A percentile compares a stretch with the other conserved stretches of the same genome.
phyloP scores from a whole-genome alignment of 2,888 invertebrate genomes.

The Aricia artaxerxes region DNA sequence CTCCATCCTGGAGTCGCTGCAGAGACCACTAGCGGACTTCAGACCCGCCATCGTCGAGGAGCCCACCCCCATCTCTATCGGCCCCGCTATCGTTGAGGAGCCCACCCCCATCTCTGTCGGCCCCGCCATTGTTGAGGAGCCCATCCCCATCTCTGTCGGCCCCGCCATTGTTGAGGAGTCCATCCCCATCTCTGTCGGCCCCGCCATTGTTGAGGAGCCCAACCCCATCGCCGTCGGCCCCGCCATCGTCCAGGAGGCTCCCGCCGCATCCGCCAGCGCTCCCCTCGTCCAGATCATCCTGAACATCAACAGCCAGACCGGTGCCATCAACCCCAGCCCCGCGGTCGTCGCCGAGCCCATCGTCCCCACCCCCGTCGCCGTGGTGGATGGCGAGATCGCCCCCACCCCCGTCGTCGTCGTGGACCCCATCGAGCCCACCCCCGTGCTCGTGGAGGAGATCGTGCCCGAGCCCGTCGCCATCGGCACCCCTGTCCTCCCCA shows the following conservation, averaged over 20 bases:
- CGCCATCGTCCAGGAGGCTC: not conserved
- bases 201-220: not conserved
- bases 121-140: not conserved
- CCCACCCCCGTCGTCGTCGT: slow-evolving; percentile 19
- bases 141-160: not conserved
- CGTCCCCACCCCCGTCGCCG: too few species aligned
- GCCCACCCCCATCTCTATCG: not conserved
- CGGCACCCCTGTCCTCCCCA: slow-evolving; percentile 48
- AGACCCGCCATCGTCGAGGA: slow-evolving; percentile 35
- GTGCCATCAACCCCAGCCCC: not conserved
- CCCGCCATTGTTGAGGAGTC: not conserved
- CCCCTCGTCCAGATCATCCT: slow-evolving; percentile 46
- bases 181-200: not conserved
- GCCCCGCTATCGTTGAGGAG: not conserved
- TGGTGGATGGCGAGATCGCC: not conserved
- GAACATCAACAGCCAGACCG: slow-evolving; percentile 35
- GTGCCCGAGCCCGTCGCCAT: slow-evolving; percentile 44
- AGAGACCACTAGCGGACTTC: slow-evolving; percentile 25
- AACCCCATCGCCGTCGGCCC: not conserved
- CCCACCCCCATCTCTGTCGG: not conserved
- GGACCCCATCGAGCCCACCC: not conserved
- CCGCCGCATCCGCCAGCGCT: slow-evolving; percentile 35
- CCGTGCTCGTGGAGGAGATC: slow-evolving; percentile 29
- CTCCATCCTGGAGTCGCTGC: slow-evolving; percentile 17
- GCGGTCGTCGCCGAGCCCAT: not conserved